Evolutionary conservation across 1,140 invertebrate species (phyloP), one percentile per base, ranked within the genome.

Genomic region (Ceratoteleas bidentatus): DNA sequence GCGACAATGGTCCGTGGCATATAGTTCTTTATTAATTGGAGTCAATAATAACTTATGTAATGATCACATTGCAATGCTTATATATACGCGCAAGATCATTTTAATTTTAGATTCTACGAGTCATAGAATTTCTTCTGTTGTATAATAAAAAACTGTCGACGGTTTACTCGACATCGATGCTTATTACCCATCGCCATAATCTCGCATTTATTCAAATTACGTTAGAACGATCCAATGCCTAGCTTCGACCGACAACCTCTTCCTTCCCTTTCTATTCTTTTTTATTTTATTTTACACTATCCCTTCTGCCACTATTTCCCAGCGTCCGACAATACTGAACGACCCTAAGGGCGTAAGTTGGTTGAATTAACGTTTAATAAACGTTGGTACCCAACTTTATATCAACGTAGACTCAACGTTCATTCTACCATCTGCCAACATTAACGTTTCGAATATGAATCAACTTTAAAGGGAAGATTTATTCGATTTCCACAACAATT

Each of bases 11-110:
- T 68, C 47, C 34, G 32, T 73, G 36, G 36, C 54, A 66, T 75
- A 74, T 74, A 75, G 65, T 65, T 75, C 72, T 75, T 75, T 66
- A 75, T 75, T 75, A 65, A 75, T 75, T 75, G 53, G 72, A 75
- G 16, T 66, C 47, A 14, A 75, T 75, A 75, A 58, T 74, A 66
- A 75, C 72, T 75, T 66, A 66, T 75, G 66, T 73, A 62, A 73
- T 75, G 72, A 75, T 75, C 72, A 75, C 52, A 66, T 65, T 66
- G 60, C 36, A 75, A 76, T 69, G 49, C 56, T 68, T 68, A 76
- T 4, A 64, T 76, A 76, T 62, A 76, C 24, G 54, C 38, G 33
- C 49, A 76, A 65, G 64, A 68, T 68, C 43, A 56, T 54, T 76
- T 62, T 54, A 68, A 56, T 54, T 76, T 68, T 54, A 69, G 49